Evolutionary conservation across 2,113 vertebrate species (phyloP), one percentile per base, ranked within the genome.

Genomic region (Triplophysa siluroides): DNA sequence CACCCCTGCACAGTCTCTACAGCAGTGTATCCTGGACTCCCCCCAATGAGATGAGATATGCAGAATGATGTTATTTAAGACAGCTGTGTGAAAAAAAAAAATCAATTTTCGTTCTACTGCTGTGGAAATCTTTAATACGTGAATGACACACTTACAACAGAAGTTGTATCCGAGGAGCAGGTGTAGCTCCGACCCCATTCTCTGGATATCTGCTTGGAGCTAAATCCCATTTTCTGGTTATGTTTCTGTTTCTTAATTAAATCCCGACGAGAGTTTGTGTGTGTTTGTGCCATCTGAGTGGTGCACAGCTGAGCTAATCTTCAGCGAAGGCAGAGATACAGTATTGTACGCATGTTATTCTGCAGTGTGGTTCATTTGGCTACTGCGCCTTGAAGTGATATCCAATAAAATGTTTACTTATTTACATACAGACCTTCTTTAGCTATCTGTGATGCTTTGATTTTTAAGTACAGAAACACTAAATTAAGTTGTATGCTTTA

Each of bases 271-370:
- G 66, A 64, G 45, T 70, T 54, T 71, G 60, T 78, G 73, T 77
- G 26, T 64, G 66, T 71, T n/a, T 71, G 74, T 71, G 43, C 58
- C 60, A 50, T 78, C 61, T 65, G 47, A 64, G 58, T 74, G 6
- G 47, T 66, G 63, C 79, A 67, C 69, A 80, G 79, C 79, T 80
- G 79, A 74, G 79, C 70, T 75, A 65, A 65, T 58, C 70, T 80
- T 76, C 24, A 41, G 26, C 43, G 67, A 65, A 60, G 70, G 38
- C 73, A 33, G 41, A 66, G n/a, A 65, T 75, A 29, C 54, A 26
- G 38, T 73, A 62, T 21, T 21, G 58, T 50, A 50, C n/a, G 21
- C 38, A 18, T 63, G 43, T 71, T 72, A 33, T 79, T 79, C 56
- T 71, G 43, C 43, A 50, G 67, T 50, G 18, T 62, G 24, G 50